phyloP scores from a whole-genome alignment of 2,888 invertebrate species.

The Andrena marginata region DNA sequence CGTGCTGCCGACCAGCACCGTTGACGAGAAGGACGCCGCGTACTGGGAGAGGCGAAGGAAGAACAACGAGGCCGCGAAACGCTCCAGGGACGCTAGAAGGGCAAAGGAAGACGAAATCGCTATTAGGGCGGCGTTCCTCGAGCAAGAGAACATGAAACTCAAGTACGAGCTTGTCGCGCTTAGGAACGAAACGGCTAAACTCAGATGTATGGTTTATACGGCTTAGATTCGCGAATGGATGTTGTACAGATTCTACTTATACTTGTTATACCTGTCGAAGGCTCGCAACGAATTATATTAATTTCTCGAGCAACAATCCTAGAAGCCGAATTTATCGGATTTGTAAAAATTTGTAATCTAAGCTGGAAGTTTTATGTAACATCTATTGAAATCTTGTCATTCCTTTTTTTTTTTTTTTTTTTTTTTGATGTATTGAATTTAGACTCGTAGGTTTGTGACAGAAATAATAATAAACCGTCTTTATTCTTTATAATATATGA shows the following conservation, averaged over 20 bases:
- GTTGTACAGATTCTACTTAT: slow-evolving; percentile 12
- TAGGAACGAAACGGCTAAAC: slow-evolving; percentile 88
- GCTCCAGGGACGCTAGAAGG: slow-evolving; percentile 95
- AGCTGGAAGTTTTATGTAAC: not conserved
- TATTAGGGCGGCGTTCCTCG: slow-evolving; percentile 93
- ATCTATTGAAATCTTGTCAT: not conserved
- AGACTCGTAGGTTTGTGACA: not conserved
- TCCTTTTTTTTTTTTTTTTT: not conserved
- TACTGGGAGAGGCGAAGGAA: slow-evolving; percentile 95
- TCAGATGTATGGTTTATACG: slow-evolving; percentile 86
- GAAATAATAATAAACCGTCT: not conserved
- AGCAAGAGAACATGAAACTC: slow-evolving; percentile 94
- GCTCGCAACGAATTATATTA: slow-evolving; percentile 11
- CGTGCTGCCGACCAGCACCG: slow-evolving; percentile 70
- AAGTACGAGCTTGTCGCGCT: slow-evolving; percentile 89
- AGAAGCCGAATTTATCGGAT: not conserved
- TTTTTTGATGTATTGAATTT: not conserved
- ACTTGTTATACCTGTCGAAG: slow-evolving; percentile 2
- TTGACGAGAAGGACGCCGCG: slow-evolving; percentile 89
- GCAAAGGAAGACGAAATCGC: slow-evolving; percentile 97
- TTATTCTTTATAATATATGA: too few species aligned
- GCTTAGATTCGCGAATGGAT: slow-evolving; percentile 52
- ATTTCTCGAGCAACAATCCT: not conserved
- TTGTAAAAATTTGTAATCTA: slow-evolving; percentile 18
- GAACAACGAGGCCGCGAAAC: slow-evolving; percentile 98